Base-by-base conservation (phyloP, 2,888 invertebrate species). In the Podabrus alpinus region DNA sequence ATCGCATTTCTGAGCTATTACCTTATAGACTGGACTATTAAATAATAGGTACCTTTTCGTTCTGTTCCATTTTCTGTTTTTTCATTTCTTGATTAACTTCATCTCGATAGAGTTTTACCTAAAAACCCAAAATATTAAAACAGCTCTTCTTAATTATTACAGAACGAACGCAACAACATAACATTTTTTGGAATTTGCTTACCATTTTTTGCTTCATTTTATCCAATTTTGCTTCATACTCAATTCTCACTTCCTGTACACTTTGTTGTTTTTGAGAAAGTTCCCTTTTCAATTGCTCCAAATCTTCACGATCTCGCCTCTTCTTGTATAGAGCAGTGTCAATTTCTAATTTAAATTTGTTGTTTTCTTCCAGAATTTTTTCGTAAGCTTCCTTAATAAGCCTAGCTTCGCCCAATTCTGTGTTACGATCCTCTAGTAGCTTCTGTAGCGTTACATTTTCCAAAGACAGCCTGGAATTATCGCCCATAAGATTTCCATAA, bases 161-260 rank as follows among this genome's bases (percentile, higher is more conserved):
- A n/a, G n/a, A n/a, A n/a, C n/a, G n/a, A n/a, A n/a, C n/a, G n/a
- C n/a, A n/a, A n/a, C n/a, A n/a, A n/a, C n/a, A n/a, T n/a, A n/a
- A n/a, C n/a, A n/a, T n/a, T 25, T 15, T 71, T 59, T 74, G 29
- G 29, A 1, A n/a, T 25, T 88, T 88, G 90, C 92, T 91, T 89
- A 94, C 94, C 94, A 95, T 94, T 90, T 93, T 93, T 69, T 91
- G 89, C 85, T 95, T 95, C 91, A 95, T 93, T 86, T 92, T 91
- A 83, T 93, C 93, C 82, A 95, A 87, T 87, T 94, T 95, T 79
- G 90, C 90, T 82, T 94, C 94, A 83, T 94, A 92, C 82, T 94
- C 93, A 16, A 88, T 88, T 72, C 91, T 88, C 4, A 93, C 88
- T 73, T 92, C 91, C 72, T 88, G 86, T 7, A 88, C 86, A 45